A percentile compares a stretch with the other conserved stretches of the same genome.
These are phyloP conservation scores for Lamellibrachia luymesi DNA, from an alignment of 1,140 invertebrate genomes.

Conservation along the genomic window DNA sequence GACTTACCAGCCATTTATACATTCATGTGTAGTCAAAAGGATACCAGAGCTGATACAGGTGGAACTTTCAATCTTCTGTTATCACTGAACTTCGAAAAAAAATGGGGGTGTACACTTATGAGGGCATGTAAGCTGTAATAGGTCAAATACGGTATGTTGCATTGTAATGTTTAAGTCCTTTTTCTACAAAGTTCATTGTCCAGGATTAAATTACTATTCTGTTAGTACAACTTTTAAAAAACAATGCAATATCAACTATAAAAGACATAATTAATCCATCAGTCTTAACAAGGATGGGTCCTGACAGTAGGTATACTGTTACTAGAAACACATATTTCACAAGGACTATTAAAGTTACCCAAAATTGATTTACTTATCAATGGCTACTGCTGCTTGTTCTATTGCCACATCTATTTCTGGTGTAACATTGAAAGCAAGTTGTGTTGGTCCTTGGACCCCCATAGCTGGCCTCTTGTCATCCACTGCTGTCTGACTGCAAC, in stretches of 20 bases:
- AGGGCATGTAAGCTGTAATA: no score
- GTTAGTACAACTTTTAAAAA: no score
- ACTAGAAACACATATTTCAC: background rate
- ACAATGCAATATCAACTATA: background rate
- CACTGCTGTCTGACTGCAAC: background rate
- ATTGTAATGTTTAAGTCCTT: no score
- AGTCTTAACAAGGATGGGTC: background rate
- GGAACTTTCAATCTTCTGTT: no score
- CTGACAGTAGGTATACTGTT: background rate
- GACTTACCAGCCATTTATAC: no score
- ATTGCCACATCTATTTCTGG: slow-evolving; percentile 15
- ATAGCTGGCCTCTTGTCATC: background rate
- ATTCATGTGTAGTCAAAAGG: no score
- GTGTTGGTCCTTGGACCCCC: background rate
- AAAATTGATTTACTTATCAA: slow-evolving; percentile 17
- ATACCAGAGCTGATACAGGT: no score
- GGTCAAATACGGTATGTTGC: no score
- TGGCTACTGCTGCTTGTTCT: background rate
- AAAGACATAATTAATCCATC: background rate
- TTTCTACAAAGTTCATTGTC: no score
- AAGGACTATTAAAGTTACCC: background rate
- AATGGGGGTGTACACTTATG: no score
- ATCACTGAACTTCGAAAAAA: no score
- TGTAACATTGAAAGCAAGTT: slow-evolving; percentile 12
- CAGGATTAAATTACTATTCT: no score